Evolutionary conservation across 2,888 invertebrate species (phyloP).

Genomic region (Glaucopsyche alexis): DNA sequence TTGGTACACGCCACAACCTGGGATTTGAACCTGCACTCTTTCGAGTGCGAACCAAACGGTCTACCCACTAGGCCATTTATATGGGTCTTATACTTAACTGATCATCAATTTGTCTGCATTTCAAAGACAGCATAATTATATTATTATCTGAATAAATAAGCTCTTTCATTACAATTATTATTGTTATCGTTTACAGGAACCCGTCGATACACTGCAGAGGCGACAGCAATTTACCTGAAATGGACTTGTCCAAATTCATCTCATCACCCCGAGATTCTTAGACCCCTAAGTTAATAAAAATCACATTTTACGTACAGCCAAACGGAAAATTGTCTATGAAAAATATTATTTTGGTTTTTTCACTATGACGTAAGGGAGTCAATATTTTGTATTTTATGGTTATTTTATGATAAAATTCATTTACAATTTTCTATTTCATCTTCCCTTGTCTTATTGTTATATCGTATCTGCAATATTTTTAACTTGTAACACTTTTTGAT

Average conservation of each 20-base stretch:
- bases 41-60: too few species aligned
- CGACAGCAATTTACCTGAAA: conserved; percentile 18
- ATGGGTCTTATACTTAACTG: too few species aligned
- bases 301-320: background rate
- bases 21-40: too few species aligned
- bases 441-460: background rate
- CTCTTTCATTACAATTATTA: background rate
- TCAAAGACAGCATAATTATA: too few species aligned
- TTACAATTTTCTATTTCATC: background rate
- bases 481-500: conserved; percentile 50
- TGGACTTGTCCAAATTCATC: conserved; percentile 25
- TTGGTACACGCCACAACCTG: too few species aligned
- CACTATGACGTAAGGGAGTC: background rate
- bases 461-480: background rate
- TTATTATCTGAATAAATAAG: too few species aligned
- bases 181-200: background rate
- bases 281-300: background rate
- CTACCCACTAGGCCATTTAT: too few species aligned
- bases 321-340: background rate
- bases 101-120: too few species aligned
- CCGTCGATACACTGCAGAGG: conserved; percentile 17
- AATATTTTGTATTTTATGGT: conserved; percentile 33
- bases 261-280: background rate
- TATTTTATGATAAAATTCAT: conserved; percentile 14
- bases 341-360: conserved; percentile 21